Percentiles rank a stretch among this genome's conserved stretches.
These are phyloP conservation scores for Thalassoma bifasciatum DNA, from an alignment of 2,113 vertebrate species.

Conservation along the genomic window DNA sequence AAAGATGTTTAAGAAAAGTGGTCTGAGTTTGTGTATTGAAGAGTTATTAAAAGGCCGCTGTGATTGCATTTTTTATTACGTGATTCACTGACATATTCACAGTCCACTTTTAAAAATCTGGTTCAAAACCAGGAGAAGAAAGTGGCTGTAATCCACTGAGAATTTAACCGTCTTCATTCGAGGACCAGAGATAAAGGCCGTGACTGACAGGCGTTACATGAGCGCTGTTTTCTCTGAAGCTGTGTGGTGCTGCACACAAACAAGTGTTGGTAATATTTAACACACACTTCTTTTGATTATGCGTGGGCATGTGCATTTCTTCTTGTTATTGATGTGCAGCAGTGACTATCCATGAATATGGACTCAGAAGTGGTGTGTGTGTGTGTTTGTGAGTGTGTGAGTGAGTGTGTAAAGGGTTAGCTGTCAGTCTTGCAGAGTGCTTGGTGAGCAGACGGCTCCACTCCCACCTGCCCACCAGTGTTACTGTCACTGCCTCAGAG, in stretches of 20 bases:
- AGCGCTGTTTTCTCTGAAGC: background rate
- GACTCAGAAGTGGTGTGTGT: constrained; percentile 14
- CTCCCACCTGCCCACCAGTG: constrained; percentile 68
- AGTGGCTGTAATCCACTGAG: too few species aligned
- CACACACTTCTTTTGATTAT: background rate
- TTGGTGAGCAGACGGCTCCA: constrained; percentile 65
- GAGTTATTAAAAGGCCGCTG: background rate
- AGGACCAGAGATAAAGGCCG: too few species aligned
- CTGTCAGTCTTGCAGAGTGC: constrained; percentile 53
- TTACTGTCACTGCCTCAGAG: constrained; percentile 65
- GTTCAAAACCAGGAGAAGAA: background rate
- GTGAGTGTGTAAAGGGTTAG: constrained; percentile 16
- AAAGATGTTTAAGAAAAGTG: too few species aligned
- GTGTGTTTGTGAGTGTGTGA: constrained; percentile 12
- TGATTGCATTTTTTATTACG: background rate
- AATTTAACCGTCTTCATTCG: background rate
- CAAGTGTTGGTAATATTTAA: background rate
- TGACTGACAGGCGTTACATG: constrained; percentile 25
- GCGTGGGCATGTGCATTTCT: constrained; percentile 16
- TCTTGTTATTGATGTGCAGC: constrained; percentile 1
- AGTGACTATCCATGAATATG: constrained; percentile 10
- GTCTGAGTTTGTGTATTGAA: too few species aligned
- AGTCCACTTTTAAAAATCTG: background rate
- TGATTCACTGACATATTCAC: background rate
- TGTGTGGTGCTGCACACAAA: background rate